A percentile compares a stretch with the other conserved stretches of the same genome.
Evolutionary conservation across 2,113 vertebrate species (phyloP).

Genomic region (Burhinus oedicnemus): DNA sequence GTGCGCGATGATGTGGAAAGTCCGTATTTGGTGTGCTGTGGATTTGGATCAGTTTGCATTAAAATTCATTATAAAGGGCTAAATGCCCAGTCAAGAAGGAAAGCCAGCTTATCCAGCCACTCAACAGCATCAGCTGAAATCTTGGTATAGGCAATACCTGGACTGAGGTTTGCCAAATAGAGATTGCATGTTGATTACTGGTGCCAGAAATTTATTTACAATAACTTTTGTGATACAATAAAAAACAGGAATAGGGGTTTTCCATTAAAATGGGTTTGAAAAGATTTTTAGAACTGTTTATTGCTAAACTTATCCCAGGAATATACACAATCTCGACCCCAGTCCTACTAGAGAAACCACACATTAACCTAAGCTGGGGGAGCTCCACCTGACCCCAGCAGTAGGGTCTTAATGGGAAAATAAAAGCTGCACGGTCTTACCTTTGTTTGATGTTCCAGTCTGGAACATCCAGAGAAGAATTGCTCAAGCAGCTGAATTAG

Average conservation of each 20-base stretch:
- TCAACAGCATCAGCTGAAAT: not conserved
- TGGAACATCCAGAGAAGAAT: not conserved
- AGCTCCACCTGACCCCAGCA: not conserved
- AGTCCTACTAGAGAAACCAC: not conserved
- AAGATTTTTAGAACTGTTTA: not conserved
- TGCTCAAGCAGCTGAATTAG: not conserved
- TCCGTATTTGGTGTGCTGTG: not conserved
- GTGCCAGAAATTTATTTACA: not conserved
- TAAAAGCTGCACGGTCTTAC: not conserved
- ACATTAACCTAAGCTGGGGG: not conserved
- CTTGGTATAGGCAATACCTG: not conserved
- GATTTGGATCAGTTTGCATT: not conserved
- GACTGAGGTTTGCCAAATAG: not conserved
- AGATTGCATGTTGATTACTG: not conserved
- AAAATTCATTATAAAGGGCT: not conserved
- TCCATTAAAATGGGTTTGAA: not conserved
- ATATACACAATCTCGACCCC: not conserved
- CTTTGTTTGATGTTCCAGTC: not conserved
- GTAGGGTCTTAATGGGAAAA: not conserved
- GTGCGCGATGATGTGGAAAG: not conserved
- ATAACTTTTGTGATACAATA: not conserved
- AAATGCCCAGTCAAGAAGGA: not conserved
- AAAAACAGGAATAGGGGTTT: not conserved
- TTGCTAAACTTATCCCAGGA: not conserved
- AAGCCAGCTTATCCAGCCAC: not conserved